Percentiles rank a stretch among this genome's conserved stretches.
phyloP scores from a whole-genome alignment of 1,140 invertebrate genomes.

The Pissodes strobi region DNA sequence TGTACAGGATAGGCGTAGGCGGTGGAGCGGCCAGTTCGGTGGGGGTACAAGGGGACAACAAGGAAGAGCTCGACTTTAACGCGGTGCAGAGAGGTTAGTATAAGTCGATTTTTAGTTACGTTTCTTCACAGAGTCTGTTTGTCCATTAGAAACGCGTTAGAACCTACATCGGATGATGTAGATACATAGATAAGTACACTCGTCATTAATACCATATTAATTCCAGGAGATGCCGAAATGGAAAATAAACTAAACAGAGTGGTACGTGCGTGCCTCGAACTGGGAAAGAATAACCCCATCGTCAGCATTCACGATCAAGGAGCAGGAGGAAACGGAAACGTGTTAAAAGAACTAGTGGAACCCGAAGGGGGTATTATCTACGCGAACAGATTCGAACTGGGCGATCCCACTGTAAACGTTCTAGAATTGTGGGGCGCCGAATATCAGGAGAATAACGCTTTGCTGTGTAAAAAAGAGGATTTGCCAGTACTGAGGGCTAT shows the following conservation, averaged over 20 bases:
- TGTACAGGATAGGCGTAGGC: slow-evolving; percentile 95
- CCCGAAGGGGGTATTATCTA: slow-evolving; percentile 91
- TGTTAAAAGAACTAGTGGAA: slow-evolving; percentile 95
- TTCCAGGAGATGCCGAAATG: slow-evolving; percentile 92
- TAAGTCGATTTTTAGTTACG: no score
- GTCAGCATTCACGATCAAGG: slow-evolving; percentile 93
- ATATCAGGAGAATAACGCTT: slow-evolving; percentile 95
- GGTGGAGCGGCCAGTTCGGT: slow-evolving; percentile 95
- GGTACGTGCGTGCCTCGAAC: slow-evolving; percentile 88
- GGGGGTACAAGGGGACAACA: slow-evolving; percentile 85
- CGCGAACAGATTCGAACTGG: slow-evolving; percentile 84
- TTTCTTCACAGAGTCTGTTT: no score
- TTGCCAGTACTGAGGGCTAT: slow-evolving; percentile 72
- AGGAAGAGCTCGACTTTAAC: slow-evolving; percentile 87
- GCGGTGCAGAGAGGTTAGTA: slow-evolving; percentile 86
- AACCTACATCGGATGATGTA: no score
- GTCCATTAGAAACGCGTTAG: no score
- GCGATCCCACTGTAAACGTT: slow-evolving; percentile 91
- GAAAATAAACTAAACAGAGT: slow-evolving; percentile 95
- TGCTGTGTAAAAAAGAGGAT: slow-evolving; percentile 74
- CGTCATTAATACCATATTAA: no score
- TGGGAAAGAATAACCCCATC: slow-evolving; percentile 83
- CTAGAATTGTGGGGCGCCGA: slow-evolving; percentile 97
- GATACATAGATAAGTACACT: no score
- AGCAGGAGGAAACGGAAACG: slow-evolving; percentile 97